These are phyloP conservation scores for Saguinus imperator DNA, from an alignment of 2,113 vertebrate genomes.

Conservation along the genomic window DNA sequence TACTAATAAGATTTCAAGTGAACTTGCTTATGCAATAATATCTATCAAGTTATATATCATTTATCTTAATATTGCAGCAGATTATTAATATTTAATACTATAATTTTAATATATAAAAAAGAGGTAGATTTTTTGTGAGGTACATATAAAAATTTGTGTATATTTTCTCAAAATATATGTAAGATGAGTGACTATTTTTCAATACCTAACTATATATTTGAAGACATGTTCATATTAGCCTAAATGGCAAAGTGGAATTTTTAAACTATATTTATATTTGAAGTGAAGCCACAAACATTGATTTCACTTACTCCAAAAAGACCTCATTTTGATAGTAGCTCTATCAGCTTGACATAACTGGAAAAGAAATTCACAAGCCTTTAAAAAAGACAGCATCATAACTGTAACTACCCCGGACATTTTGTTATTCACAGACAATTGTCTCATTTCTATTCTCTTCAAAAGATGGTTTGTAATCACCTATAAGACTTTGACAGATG, in stretches of 20 bases:
- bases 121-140: background rate
- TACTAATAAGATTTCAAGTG: background rate
- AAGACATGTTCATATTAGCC: background rate
- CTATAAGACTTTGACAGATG: too few relatives aligned
- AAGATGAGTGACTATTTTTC: background rate
- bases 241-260: background rate
- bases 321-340: background rate
- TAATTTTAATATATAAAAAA: background rate
- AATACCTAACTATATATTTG: background rate
- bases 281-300: background rate
- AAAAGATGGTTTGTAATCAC: too few relatives aligned
- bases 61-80: background rate
- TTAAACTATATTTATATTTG: background rate
- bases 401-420: too few relatives aligned
- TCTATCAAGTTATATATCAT: background rate
- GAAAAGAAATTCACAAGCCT: background rate
- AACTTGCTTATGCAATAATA: background rate
- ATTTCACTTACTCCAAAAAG: background rate
- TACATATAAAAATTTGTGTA: background rate
- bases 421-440: too few relatives aligned
- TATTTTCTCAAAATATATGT: background rate
- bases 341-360: background rate
- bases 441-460: too few relatives aligned
- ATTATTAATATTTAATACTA: background rate
- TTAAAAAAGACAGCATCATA: slow-evolving; percentile 29